Percentiles rank a stretch among this genome's conserved stretches.
Conservation (phyloP, 2,113 vertebrate genomes). For the Motacilla alba region DNA sequence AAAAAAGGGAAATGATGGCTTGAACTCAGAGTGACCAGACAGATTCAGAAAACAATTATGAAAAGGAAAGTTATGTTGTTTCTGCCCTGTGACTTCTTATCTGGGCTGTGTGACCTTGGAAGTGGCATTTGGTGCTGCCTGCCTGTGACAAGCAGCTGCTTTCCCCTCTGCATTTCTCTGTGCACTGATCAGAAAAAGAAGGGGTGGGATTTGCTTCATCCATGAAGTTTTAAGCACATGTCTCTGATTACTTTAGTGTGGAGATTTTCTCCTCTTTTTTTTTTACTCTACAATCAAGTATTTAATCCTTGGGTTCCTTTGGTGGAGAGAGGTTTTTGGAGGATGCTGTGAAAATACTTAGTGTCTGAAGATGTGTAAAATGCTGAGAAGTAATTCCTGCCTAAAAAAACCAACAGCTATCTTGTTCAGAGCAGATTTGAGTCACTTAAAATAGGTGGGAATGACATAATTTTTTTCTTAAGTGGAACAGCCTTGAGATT, state of each 20-base stretch:
- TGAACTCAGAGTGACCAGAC: not conserved
- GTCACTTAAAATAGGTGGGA: not conserved
- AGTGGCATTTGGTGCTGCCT: not conserved
- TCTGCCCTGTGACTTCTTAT: not conserved
- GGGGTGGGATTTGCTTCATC: not conserved
- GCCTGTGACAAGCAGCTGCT: not conserved
- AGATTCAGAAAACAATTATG: constrained; percentile 23
- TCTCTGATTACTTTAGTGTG: not conserved
- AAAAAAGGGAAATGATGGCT: not conserved
- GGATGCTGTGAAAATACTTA: not conserved
- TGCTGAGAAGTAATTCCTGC: not conserved
- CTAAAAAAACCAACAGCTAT: not conserved
- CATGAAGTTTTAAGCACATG: not conserved
- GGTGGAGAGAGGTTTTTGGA: not conserved
- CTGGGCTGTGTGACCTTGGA: not conserved
- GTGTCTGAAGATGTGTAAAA: not conserved
- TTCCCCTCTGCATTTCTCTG: not conserved
- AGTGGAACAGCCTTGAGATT: not conserved
- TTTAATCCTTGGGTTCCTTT: not conserved
- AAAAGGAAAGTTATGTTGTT: not conserved
- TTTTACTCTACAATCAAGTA: not conserved
- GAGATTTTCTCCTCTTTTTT: not conserved
- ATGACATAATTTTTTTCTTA: not conserved
- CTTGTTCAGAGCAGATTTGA: not conserved
- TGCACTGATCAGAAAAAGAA: not conserved